Percentiles rank a stretch among this genome's conserved stretches.
phyloP scores from a whole-genome alignment of 1,140 invertebrate species.

The Macrosteles quadrilineatus region DNA sequence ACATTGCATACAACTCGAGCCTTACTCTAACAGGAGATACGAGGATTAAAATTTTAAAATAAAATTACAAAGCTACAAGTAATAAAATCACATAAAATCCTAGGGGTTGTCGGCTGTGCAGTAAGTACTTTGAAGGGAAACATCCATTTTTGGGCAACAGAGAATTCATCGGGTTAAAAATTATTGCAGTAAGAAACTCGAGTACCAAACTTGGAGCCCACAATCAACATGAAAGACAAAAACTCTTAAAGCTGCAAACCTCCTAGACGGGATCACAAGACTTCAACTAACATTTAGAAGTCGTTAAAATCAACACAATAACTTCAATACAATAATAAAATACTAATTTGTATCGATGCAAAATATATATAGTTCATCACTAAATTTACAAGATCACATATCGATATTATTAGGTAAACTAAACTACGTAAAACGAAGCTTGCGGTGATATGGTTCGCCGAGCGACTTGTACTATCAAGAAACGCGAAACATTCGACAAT shows the following conservation, averaged over 20 bases:
- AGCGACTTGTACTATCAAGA: conserved; percentile 28
- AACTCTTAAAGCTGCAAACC: conserved; percentile 21
- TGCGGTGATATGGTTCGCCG: conserved; percentile 24
- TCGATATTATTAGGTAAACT: conserved; percentile 25
- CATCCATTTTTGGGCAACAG: no score
- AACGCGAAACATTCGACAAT: conserved; percentile 23
- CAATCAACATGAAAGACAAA: conserved; percentile 16
- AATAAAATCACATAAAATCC: conserved; percentile 4
- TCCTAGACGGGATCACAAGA: conserved; percentile 18
- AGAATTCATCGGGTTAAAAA: conserved; percentile 47
- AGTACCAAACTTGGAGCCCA: background rate
- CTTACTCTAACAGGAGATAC: conserved; percentile 4
- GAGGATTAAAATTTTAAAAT: background rate
- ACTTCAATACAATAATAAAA: conserved; percentile 29
- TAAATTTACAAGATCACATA: conserved; percentile 30
- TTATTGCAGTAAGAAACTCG: conserved; percentile 19
- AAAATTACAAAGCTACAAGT: conserved; percentile 1
- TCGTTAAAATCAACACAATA: conserved; percentile 21
- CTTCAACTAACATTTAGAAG: conserved; percentile 24
- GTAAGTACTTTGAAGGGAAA: background rate
- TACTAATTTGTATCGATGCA: conserved; percentile 29
- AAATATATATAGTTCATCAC: conserved; percentile 20
- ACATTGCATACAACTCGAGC: conserved; percentile 10
- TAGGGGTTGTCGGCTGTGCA: background rate
- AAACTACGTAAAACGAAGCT: conserved; percentile 26